Percentiles rank a stretch among this genome's conserved stretches.
These are phyloP conservation scores for Himalopsyche phryganea DNA, from an alignment of 1,140 invertebrate genomes.

Conservation along the genomic window DNA sequence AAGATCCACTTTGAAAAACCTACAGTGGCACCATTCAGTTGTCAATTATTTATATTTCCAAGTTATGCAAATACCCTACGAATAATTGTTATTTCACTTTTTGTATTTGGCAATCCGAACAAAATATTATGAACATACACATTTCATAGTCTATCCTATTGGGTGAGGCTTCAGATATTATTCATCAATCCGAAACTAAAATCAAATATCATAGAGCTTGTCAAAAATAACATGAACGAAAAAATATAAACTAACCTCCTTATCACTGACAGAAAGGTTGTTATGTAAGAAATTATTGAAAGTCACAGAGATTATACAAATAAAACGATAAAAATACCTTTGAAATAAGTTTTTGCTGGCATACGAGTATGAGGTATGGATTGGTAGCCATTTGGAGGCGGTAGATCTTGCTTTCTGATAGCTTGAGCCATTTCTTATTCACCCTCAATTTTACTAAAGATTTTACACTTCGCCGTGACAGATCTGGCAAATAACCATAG, in stretches of 20 bases:
- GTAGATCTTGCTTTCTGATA: slow-evolving; percentile 73
- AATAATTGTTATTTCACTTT: too few relatives aligned
- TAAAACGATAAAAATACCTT: slow-evolving; percentile 59
- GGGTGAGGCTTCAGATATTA: background rate
- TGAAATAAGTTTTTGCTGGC: slow-evolving; percentile 65
- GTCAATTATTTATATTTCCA: background rate
- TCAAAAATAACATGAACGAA: background rate
- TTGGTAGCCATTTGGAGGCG: slow-evolving; percentile 78
- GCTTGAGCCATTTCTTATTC: slow-evolving; percentile 35
- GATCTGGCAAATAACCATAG: too few relatives aligned
- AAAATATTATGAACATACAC: background rate
- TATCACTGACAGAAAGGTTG: too few relatives aligned
- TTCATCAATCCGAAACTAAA: background rate
- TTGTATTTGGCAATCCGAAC: too few relatives aligned
- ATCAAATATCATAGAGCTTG: background rate
- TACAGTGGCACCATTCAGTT: too few relatives aligned
- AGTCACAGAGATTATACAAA: background rate
- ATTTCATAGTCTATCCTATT: background rate
- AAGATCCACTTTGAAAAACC: too few relatives aligned
- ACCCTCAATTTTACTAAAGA: background rate
- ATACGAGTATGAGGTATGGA: slow-evolving; percentile 69
- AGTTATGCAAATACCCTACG: background rate
- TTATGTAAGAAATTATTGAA: too few relatives aligned
- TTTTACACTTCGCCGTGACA: background rate
- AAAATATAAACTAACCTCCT: background rate